These are phyloP conservation scores for Brenthis hecate DNA, from an alignment of 2,888 invertebrate genomes.

Conservation along the genomic window DNA sequence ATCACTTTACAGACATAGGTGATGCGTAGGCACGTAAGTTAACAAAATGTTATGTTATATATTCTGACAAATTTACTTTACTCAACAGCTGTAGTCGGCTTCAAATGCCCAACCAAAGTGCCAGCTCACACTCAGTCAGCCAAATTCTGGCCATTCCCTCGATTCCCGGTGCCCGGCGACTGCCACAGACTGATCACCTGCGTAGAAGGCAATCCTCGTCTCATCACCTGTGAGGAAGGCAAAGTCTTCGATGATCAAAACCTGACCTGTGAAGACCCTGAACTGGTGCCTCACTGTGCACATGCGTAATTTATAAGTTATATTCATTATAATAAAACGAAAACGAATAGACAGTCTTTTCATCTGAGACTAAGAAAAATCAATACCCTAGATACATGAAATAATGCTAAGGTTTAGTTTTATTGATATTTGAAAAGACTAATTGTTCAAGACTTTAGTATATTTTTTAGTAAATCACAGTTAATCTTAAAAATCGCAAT, in stretches of 20 bases:
- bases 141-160: slow-evolving; percentile 95
- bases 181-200: slow-evolving; percentile 94
- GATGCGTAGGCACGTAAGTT: no score
- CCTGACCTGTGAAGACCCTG: slow-evolving; percentile 92
- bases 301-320: slow-evolving; percentile 55
- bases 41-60: no score
- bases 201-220: slow-evolving; percentile 93
- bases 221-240: slow-evolving; percentile 93
- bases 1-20: no score
- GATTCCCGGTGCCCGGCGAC: slow-evolving; percentile 94
- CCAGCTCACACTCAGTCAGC: slow-evolving; percentile 91
- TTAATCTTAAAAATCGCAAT: no score
- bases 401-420: slow-evolving; percentile 13
- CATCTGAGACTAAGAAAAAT: background rate
- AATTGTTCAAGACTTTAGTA: no score
- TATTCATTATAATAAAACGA: slow-evolving; percentile 56
- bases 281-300: slow-evolving; percentile 79
- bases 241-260: slow-evolving; percentile 92
- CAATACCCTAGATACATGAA: background rate
- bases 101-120: slow-evolving; percentile 94
- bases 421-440: slow-evolving; percentile 1
- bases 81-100: slow-evolving; percentile 91
- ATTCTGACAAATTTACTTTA: slow-evolving; percentile 28
- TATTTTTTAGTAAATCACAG: no score
- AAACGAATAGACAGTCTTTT: slow-evolving; percentile 46